phyloP scores from a whole-genome alignment of 2,113 vertebrate genomes.

The Brachypteracias leptosomus region DNA sequence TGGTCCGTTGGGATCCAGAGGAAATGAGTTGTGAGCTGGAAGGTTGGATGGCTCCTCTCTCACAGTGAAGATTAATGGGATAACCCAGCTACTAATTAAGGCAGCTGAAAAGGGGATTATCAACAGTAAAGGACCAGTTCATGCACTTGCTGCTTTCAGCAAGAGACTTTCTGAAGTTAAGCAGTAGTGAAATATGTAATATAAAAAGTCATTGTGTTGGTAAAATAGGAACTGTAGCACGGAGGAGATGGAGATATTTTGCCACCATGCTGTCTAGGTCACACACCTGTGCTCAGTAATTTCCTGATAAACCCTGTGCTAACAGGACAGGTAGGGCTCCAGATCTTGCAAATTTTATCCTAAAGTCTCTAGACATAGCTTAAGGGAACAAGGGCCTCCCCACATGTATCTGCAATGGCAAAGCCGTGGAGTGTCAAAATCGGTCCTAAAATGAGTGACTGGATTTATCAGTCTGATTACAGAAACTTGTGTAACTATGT shows the following conservation, averaged over 20 bases:
- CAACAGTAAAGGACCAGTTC: not conserved
- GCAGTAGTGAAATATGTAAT: not conserved
- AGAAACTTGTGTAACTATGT: not conserved
- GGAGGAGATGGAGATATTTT: not conserved
- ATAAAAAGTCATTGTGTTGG: not conserved
- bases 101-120: not conserved
- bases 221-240: not conserved
- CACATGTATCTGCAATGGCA: accelerated
- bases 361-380: not conserved
- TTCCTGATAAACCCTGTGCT: not conserved
- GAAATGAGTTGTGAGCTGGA: not conserved
- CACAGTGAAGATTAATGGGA: constrained; percentile 8
- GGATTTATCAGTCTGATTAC: not conserved
- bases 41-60: not conserved
- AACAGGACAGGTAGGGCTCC: not conserved
- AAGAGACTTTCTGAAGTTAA: not conserved
- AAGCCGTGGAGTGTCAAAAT: not conserved
- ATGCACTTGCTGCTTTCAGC: not conserved
- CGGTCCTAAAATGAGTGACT: not conserved
- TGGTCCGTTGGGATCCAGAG: not conserved
- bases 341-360: not conserved
- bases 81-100: not conserved
- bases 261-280: not conserved
- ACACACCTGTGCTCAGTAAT: not conserved
- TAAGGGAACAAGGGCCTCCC: not conserved